A percentile compares a stretch with the other conserved stretches of the same genome.
phyloP scores from a whole-genome alignment of 2,797 vertebrate genomes.

The Enoplosus armatus region DNA sequence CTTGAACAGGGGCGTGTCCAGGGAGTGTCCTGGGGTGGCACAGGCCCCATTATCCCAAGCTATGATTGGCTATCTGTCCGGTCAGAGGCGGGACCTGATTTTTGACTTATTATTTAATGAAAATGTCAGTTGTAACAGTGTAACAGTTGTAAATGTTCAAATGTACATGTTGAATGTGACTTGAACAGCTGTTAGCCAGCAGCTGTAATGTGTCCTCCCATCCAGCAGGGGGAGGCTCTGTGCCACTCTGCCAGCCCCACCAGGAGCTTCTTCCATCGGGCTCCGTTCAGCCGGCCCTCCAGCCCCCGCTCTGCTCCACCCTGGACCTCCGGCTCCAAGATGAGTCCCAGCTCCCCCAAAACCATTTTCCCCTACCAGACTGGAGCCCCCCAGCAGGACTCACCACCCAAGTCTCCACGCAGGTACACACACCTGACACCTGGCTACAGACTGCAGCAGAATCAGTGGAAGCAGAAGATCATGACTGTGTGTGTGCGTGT shows the following conservation, averaged over 20 bases:
- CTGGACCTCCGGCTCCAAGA: conserved; percentile 85
- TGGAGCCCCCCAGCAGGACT: conserved; percentile 82
- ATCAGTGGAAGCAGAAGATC: background rate
- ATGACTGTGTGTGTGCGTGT: conserved; percentile 24
- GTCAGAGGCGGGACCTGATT: too few relatives aligned
- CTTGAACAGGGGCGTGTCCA: too few relatives aligned
- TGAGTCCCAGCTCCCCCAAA: conserved; percentile 88
- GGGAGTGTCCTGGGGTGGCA: too few relatives aligned
- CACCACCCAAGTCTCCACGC: conserved; percentile 89
- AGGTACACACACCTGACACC: conserved; percentile 60
- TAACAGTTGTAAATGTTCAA: too few relatives aligned
- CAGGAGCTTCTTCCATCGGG: conserved; percentile 88
- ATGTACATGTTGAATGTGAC: background rate
- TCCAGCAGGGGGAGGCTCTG: conserved; percentile 82
- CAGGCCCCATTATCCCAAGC: too few relatives aligned
- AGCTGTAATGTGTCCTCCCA: conserved; percentile 14
- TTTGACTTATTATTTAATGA: too few relatives aligned
- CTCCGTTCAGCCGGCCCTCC: conserved; percentile 88
- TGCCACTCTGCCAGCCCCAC: conserved; percentile 87
- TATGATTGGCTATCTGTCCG: too few relatives aligned
- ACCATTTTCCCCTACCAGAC: conserved; percentile 89
- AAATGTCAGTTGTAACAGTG: too few relatives aligned
- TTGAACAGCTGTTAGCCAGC: background rate
- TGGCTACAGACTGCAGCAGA: background rate
- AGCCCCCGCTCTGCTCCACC: conserved; percentile 89